These are phyloP conservation scores for Elmis aenea DNA, from an alignment of 2,888 invertebrate genomes.

Conservation along the genomic window DNA sequence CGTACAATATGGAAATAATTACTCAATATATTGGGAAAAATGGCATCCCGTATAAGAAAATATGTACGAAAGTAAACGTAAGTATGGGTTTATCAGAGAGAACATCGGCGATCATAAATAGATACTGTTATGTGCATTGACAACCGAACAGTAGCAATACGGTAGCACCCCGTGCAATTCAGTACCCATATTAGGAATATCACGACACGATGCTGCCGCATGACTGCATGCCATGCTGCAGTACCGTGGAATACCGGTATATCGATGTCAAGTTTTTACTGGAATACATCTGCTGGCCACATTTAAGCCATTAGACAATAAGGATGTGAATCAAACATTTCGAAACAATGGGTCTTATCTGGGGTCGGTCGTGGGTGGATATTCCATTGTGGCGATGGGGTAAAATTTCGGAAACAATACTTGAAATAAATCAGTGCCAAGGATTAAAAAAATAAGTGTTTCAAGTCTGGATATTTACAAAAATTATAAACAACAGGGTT, in stretches of 20 bases:
- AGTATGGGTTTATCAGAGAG: too few relatives aligned
- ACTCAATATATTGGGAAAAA: too few relatives aligned
- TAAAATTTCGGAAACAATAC: too few relatives aligned
- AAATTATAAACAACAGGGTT: too few relatives aligned
- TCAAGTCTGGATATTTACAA: too few relatives aligned
- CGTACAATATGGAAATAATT: too few relatives aligned
- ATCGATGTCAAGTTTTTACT: constrained; percentile 25
- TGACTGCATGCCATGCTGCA: constrained; percentile 28
- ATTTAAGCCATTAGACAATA: constrained; percentile 14
- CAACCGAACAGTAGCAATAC: constrained; percentile 28
- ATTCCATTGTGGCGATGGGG: too few relatives aligned
- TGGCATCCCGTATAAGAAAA: too few relatives aligned
- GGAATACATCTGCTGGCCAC: neutral
- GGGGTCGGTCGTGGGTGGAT: too few relatives aligned
- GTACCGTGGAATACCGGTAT: constrained; percentile 27
- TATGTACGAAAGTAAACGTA: too few relatives aligned
- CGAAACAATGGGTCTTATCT: constrained; percentile 7
- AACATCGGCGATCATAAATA: constrained; percentile 22
- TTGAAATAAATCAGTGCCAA: too few relatives aligned
- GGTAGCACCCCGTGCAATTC: constrained; percentile 30
- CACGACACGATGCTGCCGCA: constrained; percentile 26
- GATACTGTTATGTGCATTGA: constrained; percentile 27
- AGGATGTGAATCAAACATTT: constrained; percentile 13
- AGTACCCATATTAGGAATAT: constrained; percentile 29
- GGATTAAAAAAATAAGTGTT: too few relatives aligned